Evolutionary conservation across 2,113 vertebrate genomes (phyloP).

Genomic region (Hoplias malabaricus): DNA sequence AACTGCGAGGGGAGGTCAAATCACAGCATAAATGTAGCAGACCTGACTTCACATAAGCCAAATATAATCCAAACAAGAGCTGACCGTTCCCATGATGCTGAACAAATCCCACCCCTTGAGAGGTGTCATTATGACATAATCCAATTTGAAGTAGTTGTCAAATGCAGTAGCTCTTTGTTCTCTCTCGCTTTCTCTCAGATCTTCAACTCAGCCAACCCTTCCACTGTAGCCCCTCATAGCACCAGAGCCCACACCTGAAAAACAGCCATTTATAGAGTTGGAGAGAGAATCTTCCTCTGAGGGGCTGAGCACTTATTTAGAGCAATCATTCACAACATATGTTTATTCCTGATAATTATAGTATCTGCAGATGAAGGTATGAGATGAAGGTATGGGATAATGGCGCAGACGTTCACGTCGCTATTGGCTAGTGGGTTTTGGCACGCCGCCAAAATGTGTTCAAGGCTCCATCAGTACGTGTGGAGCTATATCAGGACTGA

Average conservation of each 20-base stretch:
- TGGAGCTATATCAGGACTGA: background rate
- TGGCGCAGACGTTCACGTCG: background rate
- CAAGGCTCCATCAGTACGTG: background rate
- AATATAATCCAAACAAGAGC: no score
- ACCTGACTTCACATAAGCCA: no score
- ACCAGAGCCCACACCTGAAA: background rate
- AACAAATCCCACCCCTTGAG: no score
- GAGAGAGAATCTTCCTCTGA: background rate
- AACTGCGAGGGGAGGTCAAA: no score
- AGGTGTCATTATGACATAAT: no score
- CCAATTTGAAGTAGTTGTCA: no score
- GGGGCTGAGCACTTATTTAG: background rate
- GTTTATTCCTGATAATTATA: slow-evolving; percentile 7
- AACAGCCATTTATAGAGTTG: background rate
- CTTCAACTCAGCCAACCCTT: background rate
- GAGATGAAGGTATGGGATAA: background rate
- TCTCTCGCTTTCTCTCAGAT: background rate
- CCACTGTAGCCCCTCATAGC: background rate
- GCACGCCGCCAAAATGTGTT: background rate
- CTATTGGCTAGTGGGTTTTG: slow-evolving; percentile 1
- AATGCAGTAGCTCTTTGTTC: no score
- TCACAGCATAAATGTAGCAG: no score
- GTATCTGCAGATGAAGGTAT: background rate
- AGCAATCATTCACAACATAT: background rate
- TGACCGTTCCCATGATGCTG: no score